Base-by-base conservation (phyloP, 2,113 vertebrate species). In the Sturnus vulgaris region DNA sequence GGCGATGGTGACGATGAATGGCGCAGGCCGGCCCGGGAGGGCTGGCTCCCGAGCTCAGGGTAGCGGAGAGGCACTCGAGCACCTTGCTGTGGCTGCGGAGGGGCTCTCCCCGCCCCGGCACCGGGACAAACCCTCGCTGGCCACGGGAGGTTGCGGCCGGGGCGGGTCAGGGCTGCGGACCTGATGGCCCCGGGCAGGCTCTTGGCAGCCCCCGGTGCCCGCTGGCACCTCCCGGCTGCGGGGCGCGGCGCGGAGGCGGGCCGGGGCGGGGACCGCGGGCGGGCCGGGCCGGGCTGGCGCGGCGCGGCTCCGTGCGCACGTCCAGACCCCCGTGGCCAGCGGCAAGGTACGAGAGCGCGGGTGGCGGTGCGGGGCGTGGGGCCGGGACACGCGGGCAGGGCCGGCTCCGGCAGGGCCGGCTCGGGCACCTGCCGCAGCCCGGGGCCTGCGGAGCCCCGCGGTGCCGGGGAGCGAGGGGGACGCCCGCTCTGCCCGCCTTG, bases 21-120 rank as follows among this genome's bases (percentile, higher is more conserved):
- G 66, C 0, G 25, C 42, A 8, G 5, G 2, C 5, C 7, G 2
- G 53, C 44, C 22, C 9, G 6, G 39, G 35, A 2, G 4, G 30
- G 79, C 21, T 5, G 44, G 21, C 13, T n/a, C 25, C 15, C 33
- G 9, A 23, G 31, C 37, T 16, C 55, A 0, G 27, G 40, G 24
- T 4, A 11, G 52, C 35, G 55, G 27, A 69, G 33, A 25, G 11
- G 9, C 22, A 35, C 53, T 10, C 1, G 39, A 24, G 59, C 44
- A 3, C 39, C 57, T 47, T 4, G 33, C 42, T 4, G n/a, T 3
- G 50, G 8, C 4, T 37, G 31, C 3, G 3, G 11, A 7, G 40
- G 40, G 21, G 9, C 56, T 33, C 15, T 31, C 46, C 56, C 21
- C 12, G 10, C 15, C 2, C 2, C 47, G 13, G 35, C 60, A 22